Percentiles rank a stretch among this genome's conserved stretches.
Conservation (phyloP, 2,888 invertebrate species). For the Andrena hattorfiana region DNA sequence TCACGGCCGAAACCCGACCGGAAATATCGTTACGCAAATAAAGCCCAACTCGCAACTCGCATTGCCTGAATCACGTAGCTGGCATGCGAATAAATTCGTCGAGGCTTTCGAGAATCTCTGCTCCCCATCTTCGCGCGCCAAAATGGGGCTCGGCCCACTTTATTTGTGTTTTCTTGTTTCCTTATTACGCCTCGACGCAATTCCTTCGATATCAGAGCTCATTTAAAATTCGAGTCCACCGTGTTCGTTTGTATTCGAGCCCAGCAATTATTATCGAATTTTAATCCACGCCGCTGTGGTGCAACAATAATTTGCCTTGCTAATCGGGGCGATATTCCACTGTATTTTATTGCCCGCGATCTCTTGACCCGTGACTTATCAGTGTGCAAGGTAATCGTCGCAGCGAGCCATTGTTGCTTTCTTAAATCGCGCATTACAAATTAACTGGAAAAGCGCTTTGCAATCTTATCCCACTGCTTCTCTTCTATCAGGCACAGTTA, state of each 20-base stretch:
- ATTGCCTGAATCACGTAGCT: constrained; percentile 61
- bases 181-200: background rate
- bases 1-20: constrained; percentile 36
- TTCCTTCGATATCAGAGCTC: background rate
- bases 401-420: background rate
- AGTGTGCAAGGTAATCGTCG: constrained; percentile 11
- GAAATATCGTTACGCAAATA: constrained; percentile 62
- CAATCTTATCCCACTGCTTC: background rate
- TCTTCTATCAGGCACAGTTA: background rate
- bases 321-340: constrained; percentile 36
- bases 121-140: constrained; percentile 45
- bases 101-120: constrained; percentile 52
- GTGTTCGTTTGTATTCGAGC: background rate
- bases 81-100: constrained; percentile 64
- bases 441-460: background rate
- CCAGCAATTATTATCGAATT: constrained; percentile 38
- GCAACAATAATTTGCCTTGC: constrained; percentile 53
- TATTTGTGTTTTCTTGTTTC: constrained; percentile 20
- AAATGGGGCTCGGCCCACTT: constrained; percentile 52
- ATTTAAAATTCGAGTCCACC: background rate
- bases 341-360: constrained; percentile 30
- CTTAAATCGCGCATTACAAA: background rate
- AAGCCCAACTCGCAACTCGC: constrained; percentile 49
- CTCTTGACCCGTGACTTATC: constrained; percentile 33
- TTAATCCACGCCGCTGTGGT: background rate